Evolutionary conservation across 2,888 invertebrate species (phyloP).

Genomic region (Epinotia ramella): DNA sequence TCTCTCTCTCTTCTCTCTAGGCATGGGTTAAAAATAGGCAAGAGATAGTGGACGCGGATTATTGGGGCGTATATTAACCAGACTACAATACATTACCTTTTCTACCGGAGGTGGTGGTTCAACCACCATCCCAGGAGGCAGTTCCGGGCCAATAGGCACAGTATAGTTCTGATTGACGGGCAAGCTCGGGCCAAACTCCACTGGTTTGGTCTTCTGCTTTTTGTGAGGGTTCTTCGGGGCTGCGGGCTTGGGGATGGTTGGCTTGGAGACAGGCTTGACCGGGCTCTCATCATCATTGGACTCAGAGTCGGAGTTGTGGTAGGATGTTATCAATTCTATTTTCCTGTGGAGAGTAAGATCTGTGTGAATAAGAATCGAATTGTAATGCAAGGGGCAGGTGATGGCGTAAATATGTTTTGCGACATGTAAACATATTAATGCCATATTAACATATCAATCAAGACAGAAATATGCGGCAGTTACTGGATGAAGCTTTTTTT

Average conservation of each 20-base stretch:
- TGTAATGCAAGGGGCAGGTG: no score
- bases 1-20: no score
- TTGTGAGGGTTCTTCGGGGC: conserved; percentile 56
- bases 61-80: no score
- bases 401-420: no score
- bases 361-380: background rate
- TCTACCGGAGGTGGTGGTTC: conserved; percentile 50
- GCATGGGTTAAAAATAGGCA: no score
- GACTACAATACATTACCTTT: conserved; percentile 16
- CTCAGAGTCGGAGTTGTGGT: conserved; percentile 82
- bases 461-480: no score
- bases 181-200: conserved; percentile 71
- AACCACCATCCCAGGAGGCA: conserved; percentile 61
- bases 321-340: conserved; percentile 86
- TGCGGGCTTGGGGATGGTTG: conserved; percentile 48
- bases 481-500: no score
- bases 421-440: no score
- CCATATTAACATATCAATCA: no score
- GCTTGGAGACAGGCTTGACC: conserved; percentile 44
- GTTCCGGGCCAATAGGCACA: conserved; percentile 74
- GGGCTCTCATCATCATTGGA: conserved; percentile 79
- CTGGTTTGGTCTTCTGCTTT: conserved; percentile 64
- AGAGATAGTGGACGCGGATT: no score
- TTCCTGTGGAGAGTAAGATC: conserved; percentile 66
- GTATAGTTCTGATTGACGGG: conserved; percentile 71